Conservation (phyloP, 1,140 invertebrate species). For the Potamilus streckersoni region DNA sequence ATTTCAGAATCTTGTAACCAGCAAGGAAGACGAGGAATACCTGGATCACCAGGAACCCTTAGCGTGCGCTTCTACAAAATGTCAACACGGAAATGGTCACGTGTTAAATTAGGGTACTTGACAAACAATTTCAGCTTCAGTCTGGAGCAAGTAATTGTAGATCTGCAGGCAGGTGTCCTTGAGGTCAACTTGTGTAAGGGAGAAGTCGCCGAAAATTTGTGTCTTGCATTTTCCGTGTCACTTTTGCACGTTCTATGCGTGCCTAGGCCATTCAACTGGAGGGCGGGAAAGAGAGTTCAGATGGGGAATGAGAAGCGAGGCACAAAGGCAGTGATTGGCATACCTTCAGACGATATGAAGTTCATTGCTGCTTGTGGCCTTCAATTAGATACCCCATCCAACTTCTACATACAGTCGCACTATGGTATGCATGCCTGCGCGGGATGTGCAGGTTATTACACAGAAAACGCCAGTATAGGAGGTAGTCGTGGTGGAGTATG, state of each 20-base stretch:
- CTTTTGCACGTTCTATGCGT: slow-evolving; percentile 7
- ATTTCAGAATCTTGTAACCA: neutral
- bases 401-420: no score
- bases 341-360: no score
- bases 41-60: slow-evolving; percentile 50
- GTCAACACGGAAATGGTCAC: slow-evolving; percentile 37
- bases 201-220: slow-evolving; percentile 6
- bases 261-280: neutral
- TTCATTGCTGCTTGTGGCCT: no score
- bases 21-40: slow-evolving; percentile 35
- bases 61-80: slow-evolving; percentile 50
- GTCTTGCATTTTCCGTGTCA: neutral
- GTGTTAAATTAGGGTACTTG: slow-evolving; percentile 28
- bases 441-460: no score
- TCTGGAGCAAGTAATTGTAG: neutral
- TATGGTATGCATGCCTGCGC: no score
- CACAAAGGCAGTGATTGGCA: no score
- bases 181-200: neutral
- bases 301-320: no score
- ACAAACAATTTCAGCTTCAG: slow-evolving; percentile 23
- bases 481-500: no score
- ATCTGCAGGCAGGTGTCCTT: neutral
- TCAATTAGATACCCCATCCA: no score
- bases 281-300: neutral
- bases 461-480: no score